Base-by-base conservation (phyloP, 2,797 vertebrate genomes). In the Coreius guichenoti region DNA sequence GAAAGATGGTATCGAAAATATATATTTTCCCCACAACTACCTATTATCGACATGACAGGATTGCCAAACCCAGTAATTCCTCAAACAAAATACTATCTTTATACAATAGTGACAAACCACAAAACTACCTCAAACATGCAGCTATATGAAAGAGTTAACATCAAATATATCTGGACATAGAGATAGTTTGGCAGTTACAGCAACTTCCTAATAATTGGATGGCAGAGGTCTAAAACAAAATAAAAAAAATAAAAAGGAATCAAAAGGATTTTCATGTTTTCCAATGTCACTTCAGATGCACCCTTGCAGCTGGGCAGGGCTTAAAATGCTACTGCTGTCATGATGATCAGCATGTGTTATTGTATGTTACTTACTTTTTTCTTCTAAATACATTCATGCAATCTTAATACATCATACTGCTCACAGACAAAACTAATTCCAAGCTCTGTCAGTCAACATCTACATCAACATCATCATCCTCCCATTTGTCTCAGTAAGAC, bases 41-140 rank as follows among this genome's bases (percentile, higher is more conserved):
- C 56, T 29, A 83, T 65, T 83, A 83, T 65, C 43, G 4, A 83
- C 56, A 65, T 49, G 81, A 74, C 58, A 49, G 29, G 58, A 75
- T n/a, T 36, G 43, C 56, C 58, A 83, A 83, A 83, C 26, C 26
- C 56, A 51, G 39, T 36, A 75, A 83, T 67, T 75, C 58, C 54
- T 31, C n/a, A 49, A 43, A 75, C 39, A 75, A 83, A 75, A 43
- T 14, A 61, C 13, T 33, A 63, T 39, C 58, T 67, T 75, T 5
- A 67, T 47, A 67, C 58, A 65, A 67, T 49, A 63, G 45, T 51
- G 58, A 51, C 58, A 75, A 45, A 56, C 68, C 80, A 72, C 33
- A 82, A 45, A 81, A 74, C 13, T 3, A 65, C 61, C 72, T 47
- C 39, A 47, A 63, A 36, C 17, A 2, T 12, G 8, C 67, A 31